Conservation (phyloP, 2,113 vertebrate species). For the Triplophysa rosa region DNA sequence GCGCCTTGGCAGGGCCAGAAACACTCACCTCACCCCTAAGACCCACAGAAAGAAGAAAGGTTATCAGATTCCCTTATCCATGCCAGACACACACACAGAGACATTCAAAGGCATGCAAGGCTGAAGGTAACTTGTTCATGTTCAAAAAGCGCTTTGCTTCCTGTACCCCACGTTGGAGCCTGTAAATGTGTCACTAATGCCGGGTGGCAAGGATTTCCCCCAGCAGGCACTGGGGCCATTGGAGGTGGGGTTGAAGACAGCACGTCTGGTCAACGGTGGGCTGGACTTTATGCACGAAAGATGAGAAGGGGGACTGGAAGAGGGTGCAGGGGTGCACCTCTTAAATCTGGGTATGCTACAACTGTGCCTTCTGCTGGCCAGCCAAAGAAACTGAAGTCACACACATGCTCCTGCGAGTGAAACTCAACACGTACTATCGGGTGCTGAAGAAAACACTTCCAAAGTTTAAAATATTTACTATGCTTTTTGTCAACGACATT, state of each 20-base stretch:
- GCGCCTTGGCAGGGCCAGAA: constrained; percentile 82
- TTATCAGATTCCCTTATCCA: constrained; percentile 82
- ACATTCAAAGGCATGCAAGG: constrained; percentile 35
- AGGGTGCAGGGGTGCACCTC: constrained; percentile 48
- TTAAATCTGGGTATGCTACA: constrained; percentile 52
- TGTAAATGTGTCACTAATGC: constrained; percentile 73
- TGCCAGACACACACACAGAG: constrained; percentile 66
- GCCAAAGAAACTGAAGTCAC: constrained; percentile 45
- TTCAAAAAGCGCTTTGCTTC: constrained; percentile 59
- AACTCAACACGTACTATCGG: constrained; percentile 30
- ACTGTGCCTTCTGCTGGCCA: constrained; percentile 69
- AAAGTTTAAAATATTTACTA: constrained; percentile 51
- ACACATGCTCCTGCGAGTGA: not conserved
- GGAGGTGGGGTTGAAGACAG: constrained; percentile 43
- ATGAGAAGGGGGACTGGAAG: constrained; percentile 32
- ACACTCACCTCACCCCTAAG: constrained; percentile 80
- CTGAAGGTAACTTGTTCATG: constrained; percentile 55
- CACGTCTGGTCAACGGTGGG: constrained; percentile 38
- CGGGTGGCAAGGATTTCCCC: constrained; percentile 53
- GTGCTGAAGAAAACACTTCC: constrained; percentile 27
- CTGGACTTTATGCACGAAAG: constrained; percentile 44
- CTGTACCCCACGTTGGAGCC: constrained; percentile 62
- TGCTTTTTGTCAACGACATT: constrained; percentile 41
- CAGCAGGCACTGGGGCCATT: constrained; percentile 52
- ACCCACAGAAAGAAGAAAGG: constrained; percentile 72